A percentile compares a stretch with the other conserved stretches of the same genome.
Evolutionary conservation across 2,797 vertebrate species (phyloP).

Genomic region (Tragopan temminckii): DNA sequence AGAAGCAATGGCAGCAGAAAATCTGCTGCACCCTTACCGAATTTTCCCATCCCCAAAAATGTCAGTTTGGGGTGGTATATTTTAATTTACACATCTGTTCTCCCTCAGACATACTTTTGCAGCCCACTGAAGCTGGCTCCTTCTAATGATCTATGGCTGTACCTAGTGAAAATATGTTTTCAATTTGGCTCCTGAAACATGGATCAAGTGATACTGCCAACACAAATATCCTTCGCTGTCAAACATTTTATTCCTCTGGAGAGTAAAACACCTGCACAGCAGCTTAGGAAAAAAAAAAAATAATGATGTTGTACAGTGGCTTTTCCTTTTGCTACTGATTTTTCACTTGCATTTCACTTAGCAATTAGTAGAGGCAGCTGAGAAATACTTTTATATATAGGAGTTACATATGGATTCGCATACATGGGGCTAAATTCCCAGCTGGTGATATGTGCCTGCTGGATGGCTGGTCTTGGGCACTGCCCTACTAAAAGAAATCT

Average conservation of each 20-base stretch:
- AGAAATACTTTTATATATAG: neutral
- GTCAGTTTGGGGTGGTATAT: neutral
- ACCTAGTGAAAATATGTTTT: constrained; percentile 10
- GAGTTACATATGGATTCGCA: neutral
- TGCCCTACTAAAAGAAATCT: neutral
- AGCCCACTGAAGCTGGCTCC: neutral
- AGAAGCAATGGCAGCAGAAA: neutral
- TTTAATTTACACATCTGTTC: constrained; percentile 25
- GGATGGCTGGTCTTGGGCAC: neutral
- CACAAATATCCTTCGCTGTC: constrained; percentile 52
- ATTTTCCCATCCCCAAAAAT: neutral
- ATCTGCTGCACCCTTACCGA: neutral
- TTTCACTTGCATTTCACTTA: neutral
- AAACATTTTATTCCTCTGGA: constrained; percentile 11
- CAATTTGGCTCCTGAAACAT: constrained; percentile 23
- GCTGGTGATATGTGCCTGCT: neutral
- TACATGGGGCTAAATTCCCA: neutral
- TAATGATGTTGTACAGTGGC: neutral
- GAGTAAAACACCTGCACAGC: neutral
- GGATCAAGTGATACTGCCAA: constrained; percentile 42
- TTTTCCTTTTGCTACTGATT: neutral
- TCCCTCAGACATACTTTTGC: neutral
- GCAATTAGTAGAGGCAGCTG: neutral
- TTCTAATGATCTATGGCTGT: constrained; percentile 16
- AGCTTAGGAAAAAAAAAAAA: neutral